Evolutionary conservation across 2,888 invertebrate species (phyloP).

Genomic region (Luffia ferchaultella): DNA sequence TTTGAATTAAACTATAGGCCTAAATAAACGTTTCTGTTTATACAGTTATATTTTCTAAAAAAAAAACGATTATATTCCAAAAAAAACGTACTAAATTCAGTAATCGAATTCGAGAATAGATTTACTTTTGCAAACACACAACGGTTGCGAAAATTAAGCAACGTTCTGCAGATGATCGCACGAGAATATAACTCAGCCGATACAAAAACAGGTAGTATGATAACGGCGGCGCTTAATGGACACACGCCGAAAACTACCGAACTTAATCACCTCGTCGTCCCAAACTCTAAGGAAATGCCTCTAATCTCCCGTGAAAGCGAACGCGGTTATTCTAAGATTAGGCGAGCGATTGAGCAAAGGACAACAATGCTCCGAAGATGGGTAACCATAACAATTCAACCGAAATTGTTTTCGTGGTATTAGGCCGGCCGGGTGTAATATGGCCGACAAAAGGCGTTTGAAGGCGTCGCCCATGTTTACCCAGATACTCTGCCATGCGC

Average conservation of each 20-base stretch:
- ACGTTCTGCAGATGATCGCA: too few relatives aligned
- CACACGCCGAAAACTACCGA: not conserved
- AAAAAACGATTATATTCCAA: too few relatives aligned
- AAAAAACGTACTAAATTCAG: too few relatives aligned
- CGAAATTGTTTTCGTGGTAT: conserved; percentile 42
- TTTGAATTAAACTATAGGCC: too few relatives aligned
- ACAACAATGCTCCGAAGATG: conserved; percentile 23
- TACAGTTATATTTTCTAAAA: too few relatives aligned
- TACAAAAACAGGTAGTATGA: too few relatives aligned
- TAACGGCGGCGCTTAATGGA: not conserved
- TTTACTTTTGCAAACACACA: too few relatives aligned
- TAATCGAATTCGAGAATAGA: too few relatives aligned
- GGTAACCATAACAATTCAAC: conserved; percentile 30
- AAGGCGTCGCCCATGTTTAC: conserved; percentile 36
- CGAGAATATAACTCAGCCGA: too few relatives aligned
- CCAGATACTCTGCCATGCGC: conserved; percentile 48
- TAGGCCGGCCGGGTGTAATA: conserved; percentile 35
- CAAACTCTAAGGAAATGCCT: conserved; percentile 1
- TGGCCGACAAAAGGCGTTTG: conserved; percentile 35
- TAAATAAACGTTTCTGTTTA: too few relatives aligned
- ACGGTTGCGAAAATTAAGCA: too few relatives aligned
- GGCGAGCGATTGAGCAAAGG: conserved; percentile 23
- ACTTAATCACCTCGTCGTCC: not conserved
- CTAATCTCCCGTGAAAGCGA: not conserved
- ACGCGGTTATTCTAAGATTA: conserved; percentile 14